Conservation (phyloP, 1,140 invertebrate species). For the Penaeus japonicus region DNA sequence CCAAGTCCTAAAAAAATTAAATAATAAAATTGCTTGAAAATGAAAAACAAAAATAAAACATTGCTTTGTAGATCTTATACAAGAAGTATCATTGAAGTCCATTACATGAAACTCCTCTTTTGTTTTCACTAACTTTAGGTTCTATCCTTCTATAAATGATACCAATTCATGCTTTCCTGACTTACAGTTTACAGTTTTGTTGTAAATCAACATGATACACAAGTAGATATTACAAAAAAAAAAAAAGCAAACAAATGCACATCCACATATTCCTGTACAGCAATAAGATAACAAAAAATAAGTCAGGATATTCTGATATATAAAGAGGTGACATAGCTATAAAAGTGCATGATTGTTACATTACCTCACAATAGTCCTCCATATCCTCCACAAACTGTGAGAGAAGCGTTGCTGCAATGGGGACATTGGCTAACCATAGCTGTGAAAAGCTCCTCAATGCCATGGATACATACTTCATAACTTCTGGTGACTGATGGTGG, state of each 20-base stretch:
- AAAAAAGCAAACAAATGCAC: too few relatives aligned
- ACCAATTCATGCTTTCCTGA: too few relatives aligned
- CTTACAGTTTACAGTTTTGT: too few relatives aligned
- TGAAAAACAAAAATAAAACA: neutral
- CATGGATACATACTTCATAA: slow-evolving; percentile 72
- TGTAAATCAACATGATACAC: too few relatives aligned
- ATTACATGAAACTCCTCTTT: too few relatives aligned
- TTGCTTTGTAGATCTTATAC: too few relatives aligned
- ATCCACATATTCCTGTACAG: too few relatives aligned
- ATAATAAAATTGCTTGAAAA: neutral
- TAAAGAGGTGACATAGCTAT: neutral
- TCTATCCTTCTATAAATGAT: too few relatives aligned
- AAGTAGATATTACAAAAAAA: neutral
- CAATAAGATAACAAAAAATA: too few relatives aligned
- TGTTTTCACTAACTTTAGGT: too few relatives aligned
- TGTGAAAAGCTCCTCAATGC: slow-evolving; percentile 80
- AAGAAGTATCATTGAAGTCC: too few relatives aligned
- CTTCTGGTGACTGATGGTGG: slow-evolving; percentile 76
- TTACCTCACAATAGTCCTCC: slow-evolving; percentile 69
- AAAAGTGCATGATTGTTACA: too few relatives aligned
- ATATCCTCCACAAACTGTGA: slow-evolving; percentile 94
- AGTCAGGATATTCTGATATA: neutral
- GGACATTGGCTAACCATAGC: slow-evolving; percentile 85
- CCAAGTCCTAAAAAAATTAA: slow-evolving; percentile 51
- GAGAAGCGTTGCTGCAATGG: slow-evolving; percentile 85